Evolutionary conservation across 2,888 invertebrate genomes (phyloP).

Genomic region (Fragum whitleyi): DNA sequence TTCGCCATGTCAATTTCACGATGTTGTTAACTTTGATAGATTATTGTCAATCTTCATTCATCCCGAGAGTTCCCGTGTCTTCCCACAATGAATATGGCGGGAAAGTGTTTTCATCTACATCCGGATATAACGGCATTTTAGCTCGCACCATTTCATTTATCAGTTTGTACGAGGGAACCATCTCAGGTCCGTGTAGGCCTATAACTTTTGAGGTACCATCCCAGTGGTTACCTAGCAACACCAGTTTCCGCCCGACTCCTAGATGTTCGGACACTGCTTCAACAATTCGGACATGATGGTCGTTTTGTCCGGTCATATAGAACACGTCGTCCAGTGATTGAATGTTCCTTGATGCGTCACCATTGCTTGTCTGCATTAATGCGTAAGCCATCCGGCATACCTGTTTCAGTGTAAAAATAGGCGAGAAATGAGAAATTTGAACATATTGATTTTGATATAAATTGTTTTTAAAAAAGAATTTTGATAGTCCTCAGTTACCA

Average conservation of each 20-base stretch:
- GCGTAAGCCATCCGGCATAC: constrained; percentile 5
- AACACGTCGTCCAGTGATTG: constrained; percentile 6
- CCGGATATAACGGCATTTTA: constrained; percentile 18
- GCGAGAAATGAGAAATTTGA: too few relatives aligned
- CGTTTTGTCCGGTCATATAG: constrained; percentile 10
- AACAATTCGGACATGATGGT: neutral
- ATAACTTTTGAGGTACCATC: constrained; percentile 2
- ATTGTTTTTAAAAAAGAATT: too few relatives aligned
- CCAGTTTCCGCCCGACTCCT: neutral
- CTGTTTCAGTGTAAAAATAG: neutral
- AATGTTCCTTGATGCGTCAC: neutral
- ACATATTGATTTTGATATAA: too few relatives aligned
- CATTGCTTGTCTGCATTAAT: constrained; percentile 6
- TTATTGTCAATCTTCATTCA: too few relatives aligned
- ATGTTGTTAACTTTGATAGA: too few relatives aligned
- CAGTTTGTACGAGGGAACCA: constrained; percentile 7
- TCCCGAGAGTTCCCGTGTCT: too few relatives aligned
- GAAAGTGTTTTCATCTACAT: neutral
- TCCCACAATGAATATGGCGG: neutral
- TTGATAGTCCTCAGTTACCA: too few relatives aligned
- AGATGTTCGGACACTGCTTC: constrained; percentile 3
- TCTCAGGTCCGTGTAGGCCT: neutral
- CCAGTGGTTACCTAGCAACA: constrained; percentile 1
- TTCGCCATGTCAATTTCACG: too few relatives aligned
- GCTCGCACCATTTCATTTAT: neutral